Base-by-base conservation (phyloP, 2,797 vertebrate species). In the Epinephelus awoara region DNA sequence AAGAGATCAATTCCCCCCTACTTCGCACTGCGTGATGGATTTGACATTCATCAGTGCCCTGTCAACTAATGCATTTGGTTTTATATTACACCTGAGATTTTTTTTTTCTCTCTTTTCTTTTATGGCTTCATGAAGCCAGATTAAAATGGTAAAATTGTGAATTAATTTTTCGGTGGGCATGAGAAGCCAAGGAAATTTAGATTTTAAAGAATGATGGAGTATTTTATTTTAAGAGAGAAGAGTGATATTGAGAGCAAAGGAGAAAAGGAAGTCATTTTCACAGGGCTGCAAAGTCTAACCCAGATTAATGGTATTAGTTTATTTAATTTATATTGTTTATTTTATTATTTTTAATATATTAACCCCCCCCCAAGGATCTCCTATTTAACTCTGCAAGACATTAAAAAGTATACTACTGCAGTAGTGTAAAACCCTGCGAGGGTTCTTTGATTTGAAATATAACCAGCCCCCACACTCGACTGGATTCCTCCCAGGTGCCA, bases 11-110 rank as follows among this genome's bases (percentile, higher is more conserved):
- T 92, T 88, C 88, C 80, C 87, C 72, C 79, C 85, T 80, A 85
- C 92, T 86, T 83, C 55, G 71, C 85, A 75, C 89, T 34, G 81
- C 23, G 34, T 90, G 90, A 92, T 93, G 84, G 89, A 91, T 93
- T 91, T 91, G 89, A 88, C 92, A 94, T 94, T 93, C 85, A 91
- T 91, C 91, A 91, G 81, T 75, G 83, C 80, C 88, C 90, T 91
- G 90, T 92, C 91, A 92, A 85, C 85, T 88, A 91, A 89, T 86
- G 87, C 89, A 88, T 92, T 92, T 87, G 91, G 89, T 92, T 92
- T 91, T 90, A 89, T 90, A 92, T 93, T 93, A 91, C 92, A 92
- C 91, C 90, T 91, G 80, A 86, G 82, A 79, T 82, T 87, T 84
- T 85, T 84, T 85, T 73, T 73, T 70, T 50, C 76, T 67, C 57